These are phyloP conservation scores for Zoanthus sansibaricus DNA, from an alignment of 92 coral and sea anemone species.

Conservation along the genomic window DNA sequence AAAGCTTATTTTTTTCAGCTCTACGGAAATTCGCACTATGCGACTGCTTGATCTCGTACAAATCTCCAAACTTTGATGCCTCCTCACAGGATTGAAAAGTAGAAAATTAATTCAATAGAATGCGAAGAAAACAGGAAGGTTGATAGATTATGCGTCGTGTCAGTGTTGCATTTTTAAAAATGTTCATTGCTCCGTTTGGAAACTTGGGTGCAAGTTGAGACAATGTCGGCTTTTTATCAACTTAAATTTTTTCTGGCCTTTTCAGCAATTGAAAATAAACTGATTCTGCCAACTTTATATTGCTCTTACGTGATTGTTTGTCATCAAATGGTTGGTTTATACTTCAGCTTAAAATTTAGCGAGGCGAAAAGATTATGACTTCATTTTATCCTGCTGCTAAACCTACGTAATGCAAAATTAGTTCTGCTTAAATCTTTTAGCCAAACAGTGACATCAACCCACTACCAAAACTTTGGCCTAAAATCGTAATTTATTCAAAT, in stretches of 20 bases:
- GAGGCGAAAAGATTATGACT: not conserved
- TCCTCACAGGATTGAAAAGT: not conserved
- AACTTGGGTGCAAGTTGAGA: not conserved
- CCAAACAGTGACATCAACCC: not conserved
- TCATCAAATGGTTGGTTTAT: not conserved
- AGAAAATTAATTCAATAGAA: conserved; percentile 20
- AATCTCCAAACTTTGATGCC: not conserved
- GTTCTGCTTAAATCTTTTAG: not conserved
- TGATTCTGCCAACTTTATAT: not conserved
- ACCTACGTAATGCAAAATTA: not conserved
- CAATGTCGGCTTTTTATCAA: not conserved
- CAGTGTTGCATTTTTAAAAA: not conserved
- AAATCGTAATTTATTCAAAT: not conserved
- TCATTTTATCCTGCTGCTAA: not conserved
- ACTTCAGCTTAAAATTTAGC: not conserved
- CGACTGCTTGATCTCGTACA: not conserved
- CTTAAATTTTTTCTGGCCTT: not conserved
- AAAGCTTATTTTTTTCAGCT: conserved; percentile 5
- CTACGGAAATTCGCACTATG: conserved; percentile 17
- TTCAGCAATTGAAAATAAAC: not conserved
- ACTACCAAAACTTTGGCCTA: not conserved
- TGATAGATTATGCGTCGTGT: not conserved
- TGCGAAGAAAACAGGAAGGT: not conserved
- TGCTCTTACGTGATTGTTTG: not conserved
- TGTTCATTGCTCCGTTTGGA: not conserved